Evolutionary conservation across 2,888 invertebrate genomes (phyloP), one percentile per base, ranked within the genome.

Genomic region (Perdita meconis): DNA sequence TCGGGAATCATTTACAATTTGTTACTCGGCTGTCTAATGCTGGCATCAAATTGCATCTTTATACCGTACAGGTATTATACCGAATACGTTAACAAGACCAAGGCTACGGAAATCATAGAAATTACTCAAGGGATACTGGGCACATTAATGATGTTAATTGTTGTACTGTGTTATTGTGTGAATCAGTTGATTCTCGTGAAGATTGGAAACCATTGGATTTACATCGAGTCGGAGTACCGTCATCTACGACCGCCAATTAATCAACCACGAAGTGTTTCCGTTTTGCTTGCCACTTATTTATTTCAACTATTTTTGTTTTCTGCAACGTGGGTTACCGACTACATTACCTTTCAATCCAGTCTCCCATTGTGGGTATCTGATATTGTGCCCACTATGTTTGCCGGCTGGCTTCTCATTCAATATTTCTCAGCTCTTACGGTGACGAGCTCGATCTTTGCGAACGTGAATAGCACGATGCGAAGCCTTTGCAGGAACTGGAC

Each of bases 1-100:
- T 2, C 74, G 0, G 79, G 74, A 10, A 61, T 47, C 3, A 1
- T 63, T 30, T 88, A 86, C 55, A 85, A 85, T 22, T 19, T 80
- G 1, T 10, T 80, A 0, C 30, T 78, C 5, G 34, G 71, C 13
- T 57, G 44, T 13, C 4, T 50, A 0, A 42, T 69, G 2, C 12
- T 80, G 12, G 47, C n/a, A 1, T 56, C 50, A 13, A 69, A 40
- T 30, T 79, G 26, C 19, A 0, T 60, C 0, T 38, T 65, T 1
- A 8, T 84, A 5, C 82, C 82, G 0, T 1, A 0, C 1, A 6
- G 51, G 1, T 1, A 57, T 10, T 0, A 13, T 0, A 0, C 1
- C 4, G 10, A 72, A 0, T 82, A 82, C 26, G n/a, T 56, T 0
- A 47, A 69, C 50, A 75, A 73, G 60, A 55, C 72, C 3, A 19